Evolutionary conservation across 2,797 vertebrate species (phyloP).

Genomic region (Thunnus albacares): DNA sequence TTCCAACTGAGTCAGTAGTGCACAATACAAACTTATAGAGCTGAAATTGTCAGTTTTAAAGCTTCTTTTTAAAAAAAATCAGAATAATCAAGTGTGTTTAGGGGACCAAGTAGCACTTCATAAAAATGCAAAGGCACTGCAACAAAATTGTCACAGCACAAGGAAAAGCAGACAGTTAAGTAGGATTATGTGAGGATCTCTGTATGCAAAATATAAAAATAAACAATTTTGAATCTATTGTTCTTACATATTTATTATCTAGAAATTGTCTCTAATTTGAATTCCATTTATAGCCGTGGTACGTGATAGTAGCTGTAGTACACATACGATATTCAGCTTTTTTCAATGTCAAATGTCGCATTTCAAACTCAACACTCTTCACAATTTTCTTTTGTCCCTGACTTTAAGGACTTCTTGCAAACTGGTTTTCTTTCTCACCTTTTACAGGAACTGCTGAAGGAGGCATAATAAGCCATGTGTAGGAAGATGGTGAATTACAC

Average conservation of each 20-base stretch:
- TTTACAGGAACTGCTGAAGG: slow-evolving; percentile 49
- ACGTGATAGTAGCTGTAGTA: neutral
- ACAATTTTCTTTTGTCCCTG: slow-evolving; percentile 47
- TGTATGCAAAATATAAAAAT: neutral
- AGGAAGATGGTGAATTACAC: slow-evolving; percentile 36
- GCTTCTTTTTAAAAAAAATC: neutral
- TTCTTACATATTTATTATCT: neutral
- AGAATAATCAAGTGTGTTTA: neutral
- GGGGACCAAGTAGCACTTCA: too few relatives aligned
- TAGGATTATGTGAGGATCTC: neutral
- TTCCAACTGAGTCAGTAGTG: neutral
- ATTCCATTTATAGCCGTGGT: neutral
- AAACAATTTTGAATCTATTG: neutral
- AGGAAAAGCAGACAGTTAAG: neutral
- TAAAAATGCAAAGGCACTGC: neutral
- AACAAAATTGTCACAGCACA: too few relatives aligned
- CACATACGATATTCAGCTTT: slow-evolving; percentile 5
- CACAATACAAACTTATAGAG: neutral
- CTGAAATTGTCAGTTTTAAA: neutral
- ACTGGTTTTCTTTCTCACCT: slow-evolving; percentile 20
- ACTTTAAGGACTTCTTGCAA: slow-evolving; percentile 33
- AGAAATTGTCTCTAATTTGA: neutral
- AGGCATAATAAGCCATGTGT: slow-evolving; percentile 40
- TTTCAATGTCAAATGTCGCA: slow-evolving; percentile 25
- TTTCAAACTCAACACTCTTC: neutral